phyloP scores from a whole-genome alignment of 2,888 invertebrate species.

The Dolichopus griseipennis region DNA sequence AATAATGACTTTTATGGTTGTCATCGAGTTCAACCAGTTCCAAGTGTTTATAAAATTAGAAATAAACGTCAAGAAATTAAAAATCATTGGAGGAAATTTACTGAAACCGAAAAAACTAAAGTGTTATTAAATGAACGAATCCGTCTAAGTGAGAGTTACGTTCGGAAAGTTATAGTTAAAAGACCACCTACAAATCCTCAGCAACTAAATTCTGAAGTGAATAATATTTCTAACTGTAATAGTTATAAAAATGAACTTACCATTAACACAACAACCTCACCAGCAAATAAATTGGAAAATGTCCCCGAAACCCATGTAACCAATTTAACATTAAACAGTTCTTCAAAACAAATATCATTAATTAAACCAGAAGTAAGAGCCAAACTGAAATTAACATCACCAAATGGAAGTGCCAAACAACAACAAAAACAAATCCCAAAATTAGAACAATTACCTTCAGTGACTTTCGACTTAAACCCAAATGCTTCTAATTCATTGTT shows the following conservation, averaged over 20 bases:
- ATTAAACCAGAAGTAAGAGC: background rate
- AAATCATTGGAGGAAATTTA: background rate
- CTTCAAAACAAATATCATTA: background rate
- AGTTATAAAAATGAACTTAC: background rate
- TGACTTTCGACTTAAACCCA: background rate
- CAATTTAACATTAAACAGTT: background rate
- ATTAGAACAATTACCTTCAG: background rate
- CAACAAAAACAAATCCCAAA: background rate
- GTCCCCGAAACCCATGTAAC: background rate
- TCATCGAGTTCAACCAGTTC: constrained; percentile 32
- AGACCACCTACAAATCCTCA: background rate
- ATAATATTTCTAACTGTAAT: background rate
- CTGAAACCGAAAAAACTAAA: constrained; percentile 27
- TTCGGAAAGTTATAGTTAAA: constrained; percentile 27
- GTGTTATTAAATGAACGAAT: constrained; percentile 29
- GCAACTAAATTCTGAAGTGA: background rate
- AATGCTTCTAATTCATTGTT: background rate
- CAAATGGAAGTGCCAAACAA: background rate
- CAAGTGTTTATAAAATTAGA: constrained; percentile 27
- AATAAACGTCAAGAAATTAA: constrained; percentile 26
- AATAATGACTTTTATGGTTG: constrained; percentile 19
- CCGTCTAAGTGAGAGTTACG: constrained; percentile 28
- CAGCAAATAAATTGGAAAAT: too few relatives aligned
- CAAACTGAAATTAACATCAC: background rate
- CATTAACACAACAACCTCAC: background rate